Base-by-base conservation (phyloP, 2,888 invertebrate genomes). In the Lysandra coridon region DNA sequence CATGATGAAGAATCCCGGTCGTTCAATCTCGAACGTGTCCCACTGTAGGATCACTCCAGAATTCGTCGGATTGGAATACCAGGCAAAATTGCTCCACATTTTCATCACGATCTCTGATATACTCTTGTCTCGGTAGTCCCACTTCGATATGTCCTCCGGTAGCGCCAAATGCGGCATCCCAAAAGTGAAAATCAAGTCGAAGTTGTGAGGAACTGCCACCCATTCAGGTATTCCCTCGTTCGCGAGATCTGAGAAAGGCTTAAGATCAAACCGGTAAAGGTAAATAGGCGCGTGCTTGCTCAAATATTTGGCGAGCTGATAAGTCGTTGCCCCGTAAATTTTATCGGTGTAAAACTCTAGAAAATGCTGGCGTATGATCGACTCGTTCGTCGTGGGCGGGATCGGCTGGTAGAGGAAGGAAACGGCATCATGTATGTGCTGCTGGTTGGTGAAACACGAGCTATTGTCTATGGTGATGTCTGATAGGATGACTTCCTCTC, bases 201-300 rank as follows among this genome's bases (percentile, higher is more conserved):
- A 97, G 88, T 97, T 96, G 87, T 98, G 97, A 1, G 98, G 97
- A 0, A 98, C 97, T 30, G 96, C 96, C 0, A 97, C 96, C 97
- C 98, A 98, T 75, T 96, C 96, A 0, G 97, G 97, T 44, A 97
- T 94, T 78, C 96, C 96, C 53, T 96, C 95, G 75, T 95, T 95
- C 3, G 96, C 96, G 49, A 95, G 93, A 77, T 95, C 91, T 0
- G 97, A 97, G 84, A 95, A 95, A 0, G 97, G 96, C 83, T 97
- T 96, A 83, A 96, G 93, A 88, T 97, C 97, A 86, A 98, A 98
- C 83, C 97, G 94, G 86, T 98, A 97, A 1, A 96, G 93, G 85
- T 95, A 97, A 2, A 97, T 96, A 4, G 95, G 94, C 23, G 95
- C 94, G 79, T 95, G 92, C 83, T 93, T 95, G 81, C 97, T 96